Conservation (phyloP, 2,113 vertebrate genomes). For the Emydocephalus ijimae region DNA sequence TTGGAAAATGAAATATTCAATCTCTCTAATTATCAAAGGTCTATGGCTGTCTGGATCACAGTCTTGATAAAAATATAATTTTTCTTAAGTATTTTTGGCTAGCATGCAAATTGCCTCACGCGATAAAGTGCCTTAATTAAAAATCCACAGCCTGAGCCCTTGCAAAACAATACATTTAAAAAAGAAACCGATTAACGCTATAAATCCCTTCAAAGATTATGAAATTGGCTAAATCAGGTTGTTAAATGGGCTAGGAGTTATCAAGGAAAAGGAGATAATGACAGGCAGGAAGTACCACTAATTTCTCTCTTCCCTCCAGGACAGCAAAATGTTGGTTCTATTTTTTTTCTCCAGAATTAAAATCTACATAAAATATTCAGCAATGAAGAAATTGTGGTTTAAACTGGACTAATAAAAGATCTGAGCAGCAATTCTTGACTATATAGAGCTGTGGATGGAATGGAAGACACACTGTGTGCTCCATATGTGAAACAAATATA, state of each 20-base stretch:
- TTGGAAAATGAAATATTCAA: neutral
- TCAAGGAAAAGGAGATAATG: neutral
- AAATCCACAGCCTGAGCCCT: neutral
- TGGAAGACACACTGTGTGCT: neutral
- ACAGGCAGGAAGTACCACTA: neutral
- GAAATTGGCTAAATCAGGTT: neutral
- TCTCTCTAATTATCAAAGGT: neutral
- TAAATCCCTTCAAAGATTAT: neutral
- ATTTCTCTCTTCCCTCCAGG: neutral
- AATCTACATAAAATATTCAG: neutral
- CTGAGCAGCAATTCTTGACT: neutral
- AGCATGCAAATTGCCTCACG: neutral
- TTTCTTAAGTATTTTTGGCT: neutral
- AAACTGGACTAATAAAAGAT: neutral
- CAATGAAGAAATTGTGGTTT: neutral
- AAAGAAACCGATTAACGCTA: neutral
- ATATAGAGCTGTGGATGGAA: neutral
- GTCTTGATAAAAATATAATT: neutral
- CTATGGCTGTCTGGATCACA: neutral
- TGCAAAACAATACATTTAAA: neutral
- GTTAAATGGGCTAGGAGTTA: neutral
- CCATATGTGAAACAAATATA: neutral
- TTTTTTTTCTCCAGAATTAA: neutral
- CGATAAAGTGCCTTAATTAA: neutral
- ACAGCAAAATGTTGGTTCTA: neutral